Evolutionary conservation across 2,888 invertebrate species (phyloP).

Genomic region (Lamellibrachia columna): DNA sequence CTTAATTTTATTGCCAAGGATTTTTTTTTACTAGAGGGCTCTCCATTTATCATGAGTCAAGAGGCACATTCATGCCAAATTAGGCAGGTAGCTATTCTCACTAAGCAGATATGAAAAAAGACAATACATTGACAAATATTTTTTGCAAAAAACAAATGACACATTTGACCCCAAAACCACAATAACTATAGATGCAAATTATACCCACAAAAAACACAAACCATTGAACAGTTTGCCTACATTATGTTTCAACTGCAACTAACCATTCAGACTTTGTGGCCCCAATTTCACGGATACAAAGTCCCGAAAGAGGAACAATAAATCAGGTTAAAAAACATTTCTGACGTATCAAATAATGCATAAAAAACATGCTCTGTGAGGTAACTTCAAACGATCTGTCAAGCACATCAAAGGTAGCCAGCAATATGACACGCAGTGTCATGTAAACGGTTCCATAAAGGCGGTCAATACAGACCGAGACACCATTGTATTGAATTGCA

Average conservation of each 20-base stretch:
- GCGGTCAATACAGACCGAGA: neutral
- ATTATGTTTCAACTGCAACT: neutral
- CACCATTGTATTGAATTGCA: neutral
- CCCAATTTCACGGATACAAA: neutral
- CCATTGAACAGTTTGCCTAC: neutral
- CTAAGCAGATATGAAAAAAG: neutral
- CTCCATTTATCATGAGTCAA: neutral
- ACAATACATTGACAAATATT: neutral
- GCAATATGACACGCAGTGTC: neutral
- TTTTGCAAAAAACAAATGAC: neutral
- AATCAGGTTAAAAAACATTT: neutral
- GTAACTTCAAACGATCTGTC: neutral
- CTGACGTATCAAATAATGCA: neutral
- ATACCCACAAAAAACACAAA: neutral
- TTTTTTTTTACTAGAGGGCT: neutral
- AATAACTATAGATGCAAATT: neutral
- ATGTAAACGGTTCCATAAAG: neutral
- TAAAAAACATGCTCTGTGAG: neutral
- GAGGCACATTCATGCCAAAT: neutral
- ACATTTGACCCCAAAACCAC: neutral
- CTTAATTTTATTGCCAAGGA: neutral
- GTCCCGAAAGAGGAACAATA: neutral
- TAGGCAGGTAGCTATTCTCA: neutral
- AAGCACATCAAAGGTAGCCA: neutral
- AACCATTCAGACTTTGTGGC: neutral